Conservation (phyloP, 2,888 invertebrate species). For the Pseudococcus viburni region DNA sequence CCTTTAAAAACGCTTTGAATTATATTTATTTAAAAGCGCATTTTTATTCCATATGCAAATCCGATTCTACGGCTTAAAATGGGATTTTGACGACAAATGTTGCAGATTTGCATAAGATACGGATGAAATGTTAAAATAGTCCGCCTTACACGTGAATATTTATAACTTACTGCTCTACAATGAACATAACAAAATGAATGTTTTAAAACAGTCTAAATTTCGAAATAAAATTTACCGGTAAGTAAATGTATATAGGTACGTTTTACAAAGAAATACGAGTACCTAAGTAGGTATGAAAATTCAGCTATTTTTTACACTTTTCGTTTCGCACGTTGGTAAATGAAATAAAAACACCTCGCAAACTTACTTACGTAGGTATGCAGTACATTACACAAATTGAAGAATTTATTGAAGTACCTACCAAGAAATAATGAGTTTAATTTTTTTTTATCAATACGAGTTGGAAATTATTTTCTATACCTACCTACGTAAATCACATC, state of each 20-base stretch:
- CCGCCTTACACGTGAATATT: constrained; percentile 67
- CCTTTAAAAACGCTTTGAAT: constrained; percentile 66
- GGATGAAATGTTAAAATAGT: constrained; percentile 66
- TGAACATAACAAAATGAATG: constrained; percentile 57
- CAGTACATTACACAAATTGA: neutral
- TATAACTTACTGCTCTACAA: constrained; percentile 63
- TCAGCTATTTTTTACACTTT: neutral
- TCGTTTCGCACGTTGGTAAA: neutral
- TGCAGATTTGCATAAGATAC: constrained; percentile 67
- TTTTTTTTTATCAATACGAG: no score
- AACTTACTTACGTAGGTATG: neutral
- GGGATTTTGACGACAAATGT: constrained; percentile 66
- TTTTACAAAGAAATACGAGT: neutral
- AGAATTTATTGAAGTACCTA: neutral
- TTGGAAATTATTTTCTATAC: no score
- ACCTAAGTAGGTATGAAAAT: neutral
- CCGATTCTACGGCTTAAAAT: constrained; percentile 65
- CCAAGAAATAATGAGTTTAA: no score
- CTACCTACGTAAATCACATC: no score
- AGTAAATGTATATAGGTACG: neutral
- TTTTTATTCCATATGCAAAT: constrained; percentile 66
- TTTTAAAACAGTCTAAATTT: constrained; percentile 55
- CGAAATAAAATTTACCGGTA: constrained; percentile 43
- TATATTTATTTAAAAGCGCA: constrained; percentile 67
- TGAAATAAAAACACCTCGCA: neutral